Conservation (phyloP, 1,140 invertebrate species). For the Atta cephalotes region DNA sequence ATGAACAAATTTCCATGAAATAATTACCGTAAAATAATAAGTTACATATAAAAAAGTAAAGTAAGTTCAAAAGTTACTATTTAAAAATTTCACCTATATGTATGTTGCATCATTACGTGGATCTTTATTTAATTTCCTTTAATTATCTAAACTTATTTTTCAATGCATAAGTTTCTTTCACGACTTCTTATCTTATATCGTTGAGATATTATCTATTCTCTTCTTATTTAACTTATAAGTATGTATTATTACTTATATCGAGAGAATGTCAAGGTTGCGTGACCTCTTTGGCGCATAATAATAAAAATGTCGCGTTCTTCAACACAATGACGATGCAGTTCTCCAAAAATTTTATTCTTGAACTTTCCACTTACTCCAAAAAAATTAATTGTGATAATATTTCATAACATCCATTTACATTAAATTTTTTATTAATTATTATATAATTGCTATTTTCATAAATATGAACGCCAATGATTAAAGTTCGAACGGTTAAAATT, state of each 20-base stretch:
- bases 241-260: background rate
- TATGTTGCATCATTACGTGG: background rate
- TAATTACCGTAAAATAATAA: background rate
- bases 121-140: background rate
- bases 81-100: background rate
- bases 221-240: conserved; percentile 10
- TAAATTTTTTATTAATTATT: background rate
- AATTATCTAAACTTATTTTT: conserved; percentile 11
- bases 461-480: too few relatives aligned
- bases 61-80: background rate
- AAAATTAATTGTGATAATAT: background rate
- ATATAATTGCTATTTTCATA: background rate
- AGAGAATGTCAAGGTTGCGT: conserved; percentile 16
- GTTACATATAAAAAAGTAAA: background rate
- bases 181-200: background rate
- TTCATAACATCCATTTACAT: background rate
- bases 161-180: background rate
- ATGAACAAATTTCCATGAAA: background rate
- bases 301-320: background rate
- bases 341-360: background rate
- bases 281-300: background rate
- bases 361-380: background rate
- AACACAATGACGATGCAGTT: background rate
- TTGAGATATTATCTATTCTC: background rate
- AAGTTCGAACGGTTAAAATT: too few relatives aligned